phyloP scores from a whole-genome alignment of 2,888 invertebrate genomes.

The Ceriagrion tenellum region DNA sequence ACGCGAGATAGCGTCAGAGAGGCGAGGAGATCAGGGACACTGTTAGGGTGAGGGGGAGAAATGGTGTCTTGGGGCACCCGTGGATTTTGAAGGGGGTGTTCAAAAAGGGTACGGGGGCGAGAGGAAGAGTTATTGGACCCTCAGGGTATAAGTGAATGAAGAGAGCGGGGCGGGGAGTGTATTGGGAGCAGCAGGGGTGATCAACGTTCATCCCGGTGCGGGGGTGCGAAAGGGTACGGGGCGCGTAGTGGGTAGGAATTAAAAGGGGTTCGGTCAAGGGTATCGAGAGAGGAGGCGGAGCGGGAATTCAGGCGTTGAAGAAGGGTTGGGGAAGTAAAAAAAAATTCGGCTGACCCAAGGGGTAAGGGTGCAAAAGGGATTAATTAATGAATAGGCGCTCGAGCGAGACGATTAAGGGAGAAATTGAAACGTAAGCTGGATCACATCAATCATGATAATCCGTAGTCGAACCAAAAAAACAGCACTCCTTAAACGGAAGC shows the following conservation, averaged over 20 bases:
- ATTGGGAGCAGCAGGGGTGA: neutral
- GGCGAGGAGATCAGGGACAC: neutral
- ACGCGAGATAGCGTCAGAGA: neutral
- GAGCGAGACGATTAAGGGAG: neutral
- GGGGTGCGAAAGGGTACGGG: neutral
- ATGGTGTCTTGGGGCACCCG: neutral
- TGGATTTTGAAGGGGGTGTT: neutral
- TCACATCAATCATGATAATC: neutral
- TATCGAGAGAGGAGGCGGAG: neutral
- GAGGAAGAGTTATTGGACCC: neutral
- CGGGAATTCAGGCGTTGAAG: neutral
- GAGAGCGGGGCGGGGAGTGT: neutral
- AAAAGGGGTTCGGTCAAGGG: neutral
- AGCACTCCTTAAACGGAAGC: neutral
- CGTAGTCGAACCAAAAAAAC: neutral
- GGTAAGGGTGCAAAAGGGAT: neutral
- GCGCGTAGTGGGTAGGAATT: slow-evolving; percentile 1
- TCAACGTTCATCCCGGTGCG: neutral
- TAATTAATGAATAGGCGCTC: neutral
- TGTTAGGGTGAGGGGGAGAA: too few species aligned
- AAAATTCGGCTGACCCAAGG: neutral
- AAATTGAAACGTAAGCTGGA: neutral
- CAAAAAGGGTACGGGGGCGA: neutral
- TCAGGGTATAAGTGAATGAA: neutral
- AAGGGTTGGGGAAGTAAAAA: neutral